These are phyloP conservation scores for Harpalus rubripes DNA, from an alignment of 2,888 invertebrate genomes.

Conservation along the genomic window DNA sequence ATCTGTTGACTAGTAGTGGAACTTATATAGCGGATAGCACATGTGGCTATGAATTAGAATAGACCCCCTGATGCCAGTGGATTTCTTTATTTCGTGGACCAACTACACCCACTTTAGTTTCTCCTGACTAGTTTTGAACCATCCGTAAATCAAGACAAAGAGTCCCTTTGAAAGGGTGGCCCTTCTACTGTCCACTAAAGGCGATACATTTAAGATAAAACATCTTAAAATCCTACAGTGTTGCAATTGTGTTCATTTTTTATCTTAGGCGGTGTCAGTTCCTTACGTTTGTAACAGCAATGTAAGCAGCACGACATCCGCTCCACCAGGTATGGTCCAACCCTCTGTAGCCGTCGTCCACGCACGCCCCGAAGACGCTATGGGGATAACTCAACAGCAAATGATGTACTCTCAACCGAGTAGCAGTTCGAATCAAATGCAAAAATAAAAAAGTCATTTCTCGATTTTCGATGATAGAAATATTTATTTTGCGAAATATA, in stretches of 20 bases:
- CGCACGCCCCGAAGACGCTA: slow-evolving; percentile 67
- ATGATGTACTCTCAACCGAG: slow-evolving; percentile 70
- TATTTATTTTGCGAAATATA: slow-evolving; percentile 1
- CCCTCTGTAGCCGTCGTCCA: slow-evolving; percentile 66
- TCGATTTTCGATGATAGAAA: not conserved
- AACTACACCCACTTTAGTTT: too few relatives aligned
- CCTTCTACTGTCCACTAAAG: too few relatives aligned
- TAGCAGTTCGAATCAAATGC: slow-evolving; percentile 74
- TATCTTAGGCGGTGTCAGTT: slow-evolving; percentile 70
- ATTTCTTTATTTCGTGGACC: too few relatives aligned
- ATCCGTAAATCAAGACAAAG: too few relatives aligned
- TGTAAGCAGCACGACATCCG: slow-evolving; percentile 75
- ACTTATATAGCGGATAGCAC: too few relatives aligned
- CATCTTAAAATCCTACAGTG: too few relatives aligned
- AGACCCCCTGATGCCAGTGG: too few relatives aligned
- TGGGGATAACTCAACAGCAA: slow-evolving; percentile 68
- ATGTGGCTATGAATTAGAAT: too few relatives aligned
- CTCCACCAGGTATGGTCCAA: slow-evolving; percentile 72
- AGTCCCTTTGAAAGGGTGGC: too few relatives aligned
- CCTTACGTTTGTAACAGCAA: slow-evolving; percentile 73
- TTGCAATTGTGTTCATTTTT: not conserved
- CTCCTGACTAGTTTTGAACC: too few relatives aligned
- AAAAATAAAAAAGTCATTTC: slow-evolving; percentile 69
- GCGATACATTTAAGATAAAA: too few relatives aligned
- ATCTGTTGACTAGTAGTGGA: too few relatives aligned